Conservation (phyloP, 2,888 invertebrate genomes). For the Eupeodes latifasciatus region DNA sequence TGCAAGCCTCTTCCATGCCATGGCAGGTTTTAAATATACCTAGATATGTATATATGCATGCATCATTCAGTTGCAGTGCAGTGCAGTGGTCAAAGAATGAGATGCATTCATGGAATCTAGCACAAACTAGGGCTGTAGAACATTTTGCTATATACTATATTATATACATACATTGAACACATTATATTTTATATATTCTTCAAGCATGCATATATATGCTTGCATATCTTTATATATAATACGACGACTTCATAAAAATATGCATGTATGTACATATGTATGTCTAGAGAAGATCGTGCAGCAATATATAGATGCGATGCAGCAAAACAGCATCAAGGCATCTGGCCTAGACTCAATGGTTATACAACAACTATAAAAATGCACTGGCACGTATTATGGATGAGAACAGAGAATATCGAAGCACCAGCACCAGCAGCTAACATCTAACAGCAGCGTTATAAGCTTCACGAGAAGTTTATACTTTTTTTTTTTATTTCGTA, state of each 20-base stretch:
- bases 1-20: slow-evolving; percentile 71
- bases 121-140: slow-evolving; percentile 75
- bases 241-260: slow-evolving; percentile 65
- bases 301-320: slow-evolving; percentile 36
- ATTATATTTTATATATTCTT: slow-evolving; percentile 15
- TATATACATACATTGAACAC: not conserved
- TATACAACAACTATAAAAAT: slow-evolving; percentile 64
- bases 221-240: not conserved
- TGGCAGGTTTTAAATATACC: slow-evolving; percentile 17
- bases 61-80: slow-evolving; percentile 35
- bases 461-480: slow-evolving; percentile 57
- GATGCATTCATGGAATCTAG: slow-evolving; percentile 76
- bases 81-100: slow-evolving; percentile 70
- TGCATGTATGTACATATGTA: slow-evolving; percentile 7
- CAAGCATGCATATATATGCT: not conserved
- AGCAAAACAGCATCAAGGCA: slow-evolving; percentile 48
- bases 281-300: slow-evolving; percentile 64
- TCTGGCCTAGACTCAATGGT: slow-evolving; percentile 72
- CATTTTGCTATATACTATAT: slow-evolving; percentile 8
- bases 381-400: slow-evolving; percentile 58
- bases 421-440: slow-evolving; percentile 1
- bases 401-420: slow-evolving; percentile 48
- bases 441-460: slow-evolving; percentile 10
- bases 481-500: slow-evolving; percentile 26
- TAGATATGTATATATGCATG: slow-evolving; percentile 12